Evolutionary conservation across 2,113 vertebrate species (phyloP).

Genomic region (Oreochromis niloticus): DNA sequence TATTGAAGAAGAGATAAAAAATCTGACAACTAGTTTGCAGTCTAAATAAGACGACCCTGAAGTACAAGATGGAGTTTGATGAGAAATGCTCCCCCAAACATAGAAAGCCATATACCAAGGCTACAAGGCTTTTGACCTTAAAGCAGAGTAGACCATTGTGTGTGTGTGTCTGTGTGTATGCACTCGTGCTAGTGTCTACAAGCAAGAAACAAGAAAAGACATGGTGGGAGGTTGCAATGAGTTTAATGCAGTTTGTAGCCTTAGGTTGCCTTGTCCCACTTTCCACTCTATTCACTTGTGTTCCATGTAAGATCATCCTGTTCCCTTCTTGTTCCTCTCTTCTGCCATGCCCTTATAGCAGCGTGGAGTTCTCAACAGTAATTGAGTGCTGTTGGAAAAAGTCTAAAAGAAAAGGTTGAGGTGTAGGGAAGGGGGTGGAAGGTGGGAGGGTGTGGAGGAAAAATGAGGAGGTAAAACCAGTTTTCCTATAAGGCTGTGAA

Average conservation of each 20-base stretch:
- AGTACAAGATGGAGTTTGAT: not conserved
- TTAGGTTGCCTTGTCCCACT: constrained; percentile 10
- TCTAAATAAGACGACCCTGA: not conserved
- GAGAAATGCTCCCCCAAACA: not conserved
- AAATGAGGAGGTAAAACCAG: not conserved
- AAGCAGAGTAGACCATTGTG: not conserved
- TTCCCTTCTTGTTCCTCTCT: constrained; percentile 18
- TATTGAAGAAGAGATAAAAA: not conserved
- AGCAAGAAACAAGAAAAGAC: not conserved
- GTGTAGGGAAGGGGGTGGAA: not conserved
- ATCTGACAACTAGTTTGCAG: not conserved
- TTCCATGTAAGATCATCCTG: constrained; percentile 36
- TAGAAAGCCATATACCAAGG: not conserved
- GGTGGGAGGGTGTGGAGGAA: not conserved
- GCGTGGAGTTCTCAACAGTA: constrained; percentile 5
- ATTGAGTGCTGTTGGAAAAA: constrained; percentile 34
- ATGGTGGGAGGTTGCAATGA: not conserved
- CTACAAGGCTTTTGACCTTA: constrained; percentile 22
- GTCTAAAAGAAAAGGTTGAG: not conserved
- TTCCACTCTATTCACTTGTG: constrained; percentile 16
- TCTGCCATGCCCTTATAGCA: not conserved
- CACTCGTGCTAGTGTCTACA: not conserved
- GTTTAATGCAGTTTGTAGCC: constrained; percentile 57
- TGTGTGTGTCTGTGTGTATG: not conserved
- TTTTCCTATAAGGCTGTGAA: not conserved